phyloP scores from a whole-genome alignment of 2,888 invertebrate species.

The Zele albiditarsus region DNA sequence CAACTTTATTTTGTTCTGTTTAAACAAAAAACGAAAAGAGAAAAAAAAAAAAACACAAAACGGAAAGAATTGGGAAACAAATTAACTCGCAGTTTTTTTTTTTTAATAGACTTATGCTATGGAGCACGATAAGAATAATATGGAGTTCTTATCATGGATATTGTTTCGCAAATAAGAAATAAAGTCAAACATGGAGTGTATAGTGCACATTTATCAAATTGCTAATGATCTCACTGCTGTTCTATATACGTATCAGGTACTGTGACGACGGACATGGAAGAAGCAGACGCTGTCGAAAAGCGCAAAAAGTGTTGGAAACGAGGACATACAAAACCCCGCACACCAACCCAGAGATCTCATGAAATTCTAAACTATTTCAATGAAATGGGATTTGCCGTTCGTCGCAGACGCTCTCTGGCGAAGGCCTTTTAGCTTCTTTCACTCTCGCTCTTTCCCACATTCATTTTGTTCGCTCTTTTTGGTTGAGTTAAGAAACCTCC shows the following conservation, averaged over 20 bases:
- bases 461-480: constrained; percentile 40
- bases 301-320: constrained; percentile 45
- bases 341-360: constrained; percentile 54
- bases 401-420: constrained; percentile 28
- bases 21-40: constrained; percentile 11
- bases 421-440: constrained; percentile 30
- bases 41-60: neutral
- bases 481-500: constrained; percentile 37
- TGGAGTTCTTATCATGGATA: neutral
- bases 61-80: neutral
- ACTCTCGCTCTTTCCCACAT: constrained; percentile 17
- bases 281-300: constrained; percentile 41
- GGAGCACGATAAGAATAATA: neutral
- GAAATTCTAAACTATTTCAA: constrained; percentile 69
- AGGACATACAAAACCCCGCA: constrained; percentile 4
- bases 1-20: constrained; percentile 1
- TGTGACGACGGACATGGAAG: constrained; percentile 17
- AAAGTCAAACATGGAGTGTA: constrained; percentile 39
- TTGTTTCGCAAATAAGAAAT: constrained; percentile 20
- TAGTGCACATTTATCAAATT: constrained; percentile 4
- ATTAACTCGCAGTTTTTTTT: neutral
- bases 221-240: neutral
- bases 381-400: constrained; percentile 64
- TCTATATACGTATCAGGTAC: neutral
- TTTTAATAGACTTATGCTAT: neutral